phyloP scores from a whole-genome alignment of 2,888 invertebrate species.

The Apamea monoglypha region DNA sequence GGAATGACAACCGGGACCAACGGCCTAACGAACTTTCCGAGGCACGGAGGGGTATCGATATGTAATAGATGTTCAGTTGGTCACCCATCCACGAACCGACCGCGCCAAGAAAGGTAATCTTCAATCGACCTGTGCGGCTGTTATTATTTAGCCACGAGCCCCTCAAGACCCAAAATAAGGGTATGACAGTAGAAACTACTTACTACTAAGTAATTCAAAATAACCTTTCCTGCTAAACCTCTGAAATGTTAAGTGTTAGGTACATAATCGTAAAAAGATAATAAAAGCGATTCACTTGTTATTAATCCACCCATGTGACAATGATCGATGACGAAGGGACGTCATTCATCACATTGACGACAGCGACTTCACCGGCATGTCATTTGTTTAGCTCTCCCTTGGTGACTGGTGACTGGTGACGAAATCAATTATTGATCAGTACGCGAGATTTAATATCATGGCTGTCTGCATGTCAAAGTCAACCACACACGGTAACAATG shows the following conservation, averaged over 20 bases:
- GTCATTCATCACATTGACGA: conserved; percentile 21
- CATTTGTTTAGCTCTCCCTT: conserved; percentile 15
- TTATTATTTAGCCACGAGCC: not conserved
- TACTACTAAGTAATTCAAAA: not conserved
- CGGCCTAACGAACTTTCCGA: not conserved
- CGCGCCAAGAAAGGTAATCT: not conserved
- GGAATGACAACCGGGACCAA: not conserved
- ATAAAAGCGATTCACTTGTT: conserved; percentile 12
- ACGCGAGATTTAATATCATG: not conserved
- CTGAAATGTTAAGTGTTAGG: not conserved
- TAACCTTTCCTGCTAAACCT: conserved; percentile 2
- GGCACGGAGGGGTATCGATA: not conserved
- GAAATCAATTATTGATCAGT: conserved; percentile 8
- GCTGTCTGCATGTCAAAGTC: not conserved
- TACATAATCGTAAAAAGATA: not conserved
- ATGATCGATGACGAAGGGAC: conserved; percentile 22
- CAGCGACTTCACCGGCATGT: not conserved
- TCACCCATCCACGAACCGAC: not conserved
- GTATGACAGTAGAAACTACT: not conserved
- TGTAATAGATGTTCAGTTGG: not conserved
- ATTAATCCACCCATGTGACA: conserved; percentile 26
- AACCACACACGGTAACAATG: not conserved
- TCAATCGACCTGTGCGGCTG: not conserved
- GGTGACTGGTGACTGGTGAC: not conserved
- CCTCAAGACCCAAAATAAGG: not conserved